These are phyloP conservation scores for Tapirus terrestris DNA, from an alignment of 2,113 vertebrate genomes.

Conservation along the genomic window DNA sequence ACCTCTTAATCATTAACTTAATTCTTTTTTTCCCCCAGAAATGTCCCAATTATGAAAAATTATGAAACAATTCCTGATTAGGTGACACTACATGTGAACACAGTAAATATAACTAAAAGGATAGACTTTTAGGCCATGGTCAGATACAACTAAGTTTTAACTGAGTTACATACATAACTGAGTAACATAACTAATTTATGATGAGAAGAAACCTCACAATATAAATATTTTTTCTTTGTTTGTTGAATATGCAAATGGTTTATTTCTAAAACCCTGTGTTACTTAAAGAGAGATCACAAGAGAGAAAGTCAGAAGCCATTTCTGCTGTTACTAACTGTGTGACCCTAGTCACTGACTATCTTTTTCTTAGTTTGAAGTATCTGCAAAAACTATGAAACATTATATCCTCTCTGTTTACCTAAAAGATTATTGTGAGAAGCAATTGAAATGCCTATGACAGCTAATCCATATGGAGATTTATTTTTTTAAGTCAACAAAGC, in stretches of 20 bases:
- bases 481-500: background rate
- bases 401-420: background rate
- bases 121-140: background rate
- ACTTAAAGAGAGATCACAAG: background rate
- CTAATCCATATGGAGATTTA: background rate
- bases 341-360: background rate
- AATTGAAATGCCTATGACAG: background rate
- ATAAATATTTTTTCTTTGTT: background rate
- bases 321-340: background rate
- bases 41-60: conserved; percentile 38
- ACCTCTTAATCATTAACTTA: background rate
- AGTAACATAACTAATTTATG: background rate
- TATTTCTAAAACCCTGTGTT: conserved; percentile 30
- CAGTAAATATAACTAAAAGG: background rate
- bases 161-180: background rate
- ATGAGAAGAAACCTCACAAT: background rate
- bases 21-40: background rate
- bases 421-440: background rate
- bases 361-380: background rate
- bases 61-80: background rate
- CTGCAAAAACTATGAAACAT: background rate
- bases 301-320: background rate
- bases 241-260: background rate
- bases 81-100: background rate
- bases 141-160: background rate